A percentile compares a stretch with the other conserved stretches of the same genome.
Conservation (phyloP, 2,888 invertebrate species). For the Noctua fimbriata region DNA sequence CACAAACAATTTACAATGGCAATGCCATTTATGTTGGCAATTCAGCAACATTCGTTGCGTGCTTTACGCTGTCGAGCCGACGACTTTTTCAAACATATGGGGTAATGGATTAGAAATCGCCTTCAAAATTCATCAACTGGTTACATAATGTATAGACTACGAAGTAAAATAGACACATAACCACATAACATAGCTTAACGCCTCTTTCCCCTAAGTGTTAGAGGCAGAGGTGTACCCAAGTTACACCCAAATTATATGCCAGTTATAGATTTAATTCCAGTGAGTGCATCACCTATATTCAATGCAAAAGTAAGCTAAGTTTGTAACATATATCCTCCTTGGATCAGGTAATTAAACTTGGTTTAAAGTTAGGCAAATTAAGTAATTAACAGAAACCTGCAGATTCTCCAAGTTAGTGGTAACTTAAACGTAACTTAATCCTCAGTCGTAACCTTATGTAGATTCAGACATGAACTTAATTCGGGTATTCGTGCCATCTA, state of each 20-base stretch:
- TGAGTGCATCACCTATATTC: constrained; percentile 6
- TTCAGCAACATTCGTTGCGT: background rate
- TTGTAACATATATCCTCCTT: constrained; percentile 18
- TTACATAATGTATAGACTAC: background rate
- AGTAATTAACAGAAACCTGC: constrained; percentile 61
- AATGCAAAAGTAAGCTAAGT: constrained; percentile 16
- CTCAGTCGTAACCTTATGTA: constrained; percentile 58
- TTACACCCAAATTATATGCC: background rate
- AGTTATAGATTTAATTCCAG: background rate
- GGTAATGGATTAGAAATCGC: background rate
- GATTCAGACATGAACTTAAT: constrained; percentile 56
- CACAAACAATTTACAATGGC: background rate
- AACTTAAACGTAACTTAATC: constrained; percentile 62
- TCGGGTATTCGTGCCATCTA: constrained; percentile 37
- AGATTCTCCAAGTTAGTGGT: constrained; percentile 48
- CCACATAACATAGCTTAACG: background rate
- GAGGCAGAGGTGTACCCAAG: background rate
- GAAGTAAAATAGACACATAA: background rate
- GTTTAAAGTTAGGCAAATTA: constrained; percentile 53
- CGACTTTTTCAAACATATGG: background rate
- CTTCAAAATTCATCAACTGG: background rate
- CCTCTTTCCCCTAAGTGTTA: background rate
- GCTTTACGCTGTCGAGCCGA: background rate
- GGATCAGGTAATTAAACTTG: constrained; percentile 42
- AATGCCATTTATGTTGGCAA: background rate